A percentile compares a stretch with the other conserved stretches of the same genome.
These are phyloP conservation scores for Paracyclopina nana DNA, from an alignment of 1,140 invertebrate species.

Conservation along the genomic window DNA sequence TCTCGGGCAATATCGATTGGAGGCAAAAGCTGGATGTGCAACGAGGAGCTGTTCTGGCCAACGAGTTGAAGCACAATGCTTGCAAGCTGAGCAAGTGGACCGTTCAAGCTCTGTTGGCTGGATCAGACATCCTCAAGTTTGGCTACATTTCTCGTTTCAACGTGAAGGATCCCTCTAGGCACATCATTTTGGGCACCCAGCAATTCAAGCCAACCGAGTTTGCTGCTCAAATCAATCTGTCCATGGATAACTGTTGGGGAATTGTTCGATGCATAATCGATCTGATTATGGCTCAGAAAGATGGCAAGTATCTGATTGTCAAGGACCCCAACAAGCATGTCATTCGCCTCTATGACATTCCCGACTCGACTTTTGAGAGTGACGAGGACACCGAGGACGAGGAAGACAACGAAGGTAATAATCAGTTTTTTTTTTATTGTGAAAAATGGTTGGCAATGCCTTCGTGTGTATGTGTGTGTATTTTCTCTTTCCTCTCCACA, in stretches of 20 bases:
- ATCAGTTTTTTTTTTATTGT: conserved; percentile 10
- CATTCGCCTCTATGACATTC: conserved; percentile 88
- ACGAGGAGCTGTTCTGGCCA: conserved; percentile 88
- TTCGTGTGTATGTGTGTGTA: too few relatives aligned
- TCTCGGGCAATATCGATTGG: conserved; percentile 93
- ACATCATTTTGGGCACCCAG: conserved; percentile 92
- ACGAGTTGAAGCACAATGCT: conserved; percentile 93
- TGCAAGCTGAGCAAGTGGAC: conserved; percentile 99
- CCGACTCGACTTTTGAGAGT: conserved; percentile 94
- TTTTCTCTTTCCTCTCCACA: too few relatives aligned
- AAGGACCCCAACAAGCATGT: conserved; percentile 97
- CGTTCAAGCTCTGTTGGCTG: conserved; percentile 81
- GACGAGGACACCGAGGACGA: conserved; percentile 80
- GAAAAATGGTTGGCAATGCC: too few relatives aligned
- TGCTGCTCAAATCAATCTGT: conserved; percentile 93
- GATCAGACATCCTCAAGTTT: conserved; percentile 94
- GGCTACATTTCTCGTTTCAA: conserved; percentile 91
- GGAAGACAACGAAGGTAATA: conserved; percentile 37
- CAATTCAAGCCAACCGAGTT: conserved; percentile 97
- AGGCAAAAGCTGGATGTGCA: conserved; percentile 90
- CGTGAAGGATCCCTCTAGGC: conserved; percentile 79
- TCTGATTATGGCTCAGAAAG: conserved; percentile 90
- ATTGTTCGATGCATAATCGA: conserved; percentile 95
- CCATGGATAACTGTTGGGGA: conserved; percentile 99
- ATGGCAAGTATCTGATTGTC: conserved; percentile 92